These are phyloP conservation scores for Megalops cyprinoides DNA, from an alignment of 2,797 vertebrate genomes.

Conservation along the genomic window DNA sequence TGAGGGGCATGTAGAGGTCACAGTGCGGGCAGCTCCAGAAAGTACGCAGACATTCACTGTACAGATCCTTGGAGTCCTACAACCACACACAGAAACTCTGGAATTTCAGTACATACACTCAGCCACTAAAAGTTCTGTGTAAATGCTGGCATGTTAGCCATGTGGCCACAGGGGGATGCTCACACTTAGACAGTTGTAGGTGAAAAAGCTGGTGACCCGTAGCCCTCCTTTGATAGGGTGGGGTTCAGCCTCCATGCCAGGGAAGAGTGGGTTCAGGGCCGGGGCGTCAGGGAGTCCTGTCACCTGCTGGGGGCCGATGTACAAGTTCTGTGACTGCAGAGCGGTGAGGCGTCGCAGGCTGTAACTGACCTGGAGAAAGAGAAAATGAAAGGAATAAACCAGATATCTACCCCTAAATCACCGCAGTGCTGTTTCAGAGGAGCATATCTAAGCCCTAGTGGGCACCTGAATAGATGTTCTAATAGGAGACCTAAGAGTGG, in stretches of 20 bases:
- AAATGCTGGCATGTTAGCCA: too few species aligned
- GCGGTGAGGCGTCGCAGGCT: slow-evolving; percentile 77
- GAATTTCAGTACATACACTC: background rate
- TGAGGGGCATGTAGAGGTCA: slow-evolving; percentile 85
- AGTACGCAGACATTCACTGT: slow-evolving; percentile 86
- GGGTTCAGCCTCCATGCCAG: slow-evolving; percentile 67
- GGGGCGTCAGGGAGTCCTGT: slow-evolving; percentile 31
- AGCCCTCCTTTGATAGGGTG: slow-evolving; percentile 87
- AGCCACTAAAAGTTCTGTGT: background rate
- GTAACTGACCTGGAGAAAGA: slow-evolving; percentile 73
- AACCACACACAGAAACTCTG: background rate
- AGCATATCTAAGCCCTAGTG: too few species aligned
- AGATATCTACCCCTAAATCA: fast-evolving
- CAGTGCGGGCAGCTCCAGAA: slow-evolving; percentile 93
- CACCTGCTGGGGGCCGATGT: slow-evolving; percentile 78
- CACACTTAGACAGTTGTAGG: slow-evolving; percentile 87
- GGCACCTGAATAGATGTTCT: too few species aligned
- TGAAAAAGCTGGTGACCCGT: slow-evolving; percentile 79
- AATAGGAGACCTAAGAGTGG: too few species aligned
- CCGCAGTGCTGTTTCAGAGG: too few species aligned
- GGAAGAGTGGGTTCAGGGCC: slow-evolving; percentile 68
- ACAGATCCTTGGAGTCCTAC: slow-evolving; percentile 84
- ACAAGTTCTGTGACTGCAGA: slow-evolving; percentile 85
- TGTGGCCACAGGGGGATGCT: slow-evolving; percentile 34
- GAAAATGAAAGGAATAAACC: fast-evolving